Conservation (phyloP, 2,113 vertebrate species). For the Entomyzon cyanotis region DNA sequence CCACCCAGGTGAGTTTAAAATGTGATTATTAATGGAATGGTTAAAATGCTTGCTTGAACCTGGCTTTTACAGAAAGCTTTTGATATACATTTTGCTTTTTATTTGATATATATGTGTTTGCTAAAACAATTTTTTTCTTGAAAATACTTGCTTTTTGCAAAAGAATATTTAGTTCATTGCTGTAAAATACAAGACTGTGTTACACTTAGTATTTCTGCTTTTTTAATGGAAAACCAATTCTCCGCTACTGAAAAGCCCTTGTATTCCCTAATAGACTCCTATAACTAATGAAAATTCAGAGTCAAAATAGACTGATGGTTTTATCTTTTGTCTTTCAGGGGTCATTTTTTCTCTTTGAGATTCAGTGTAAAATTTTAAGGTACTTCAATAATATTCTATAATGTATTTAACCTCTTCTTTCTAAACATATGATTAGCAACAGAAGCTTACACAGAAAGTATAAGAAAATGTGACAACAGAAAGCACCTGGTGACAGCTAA, state of each 20-base stretch:
- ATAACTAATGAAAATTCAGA: neutral
- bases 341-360: neutral
- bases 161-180: neutral
- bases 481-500: neutral
- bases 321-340: neutral
- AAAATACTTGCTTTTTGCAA: neutral
- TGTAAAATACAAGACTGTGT: neutral
- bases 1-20: neutral
- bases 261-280: neutral
- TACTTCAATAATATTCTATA: neutral
- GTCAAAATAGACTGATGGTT: neutral
- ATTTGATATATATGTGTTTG: neutral
- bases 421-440: neutral
- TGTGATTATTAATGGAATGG: neutral
- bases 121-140: neutral
- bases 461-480: neutral
- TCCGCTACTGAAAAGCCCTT: neutral
- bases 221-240: neutral
- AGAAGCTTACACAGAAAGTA: neutral
- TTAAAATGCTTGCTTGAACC: neutral
- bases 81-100: neutral
- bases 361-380: neutral
- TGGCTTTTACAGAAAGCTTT: neutral
- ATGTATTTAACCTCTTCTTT: neutral
- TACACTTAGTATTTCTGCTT: neutral